phyloP scores from a whole-genome alignment of 2,113 vertebrate species.

The Dromas ardeola region DNA sequence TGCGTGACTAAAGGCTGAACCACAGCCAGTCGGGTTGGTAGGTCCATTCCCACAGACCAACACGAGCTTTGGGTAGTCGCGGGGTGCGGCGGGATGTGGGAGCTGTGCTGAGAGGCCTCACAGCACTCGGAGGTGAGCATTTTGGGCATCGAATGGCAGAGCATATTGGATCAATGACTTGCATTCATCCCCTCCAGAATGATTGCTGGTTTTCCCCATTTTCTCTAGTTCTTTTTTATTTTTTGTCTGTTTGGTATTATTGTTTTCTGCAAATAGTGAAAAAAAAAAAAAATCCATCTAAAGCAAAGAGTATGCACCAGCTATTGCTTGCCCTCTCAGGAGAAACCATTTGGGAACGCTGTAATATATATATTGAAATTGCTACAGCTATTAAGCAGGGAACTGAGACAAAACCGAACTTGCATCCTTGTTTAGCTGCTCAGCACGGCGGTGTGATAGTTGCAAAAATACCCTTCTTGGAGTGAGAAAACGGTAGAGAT shows the following conservation, averaged over 20 bases:
- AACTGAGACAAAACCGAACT: not conserved
- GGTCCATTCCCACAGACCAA: not conserved
- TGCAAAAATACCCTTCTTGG: not conserved
- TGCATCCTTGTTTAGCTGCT: constrained; percentile 23
- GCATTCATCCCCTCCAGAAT: not conserved
- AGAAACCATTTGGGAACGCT: not conserved
- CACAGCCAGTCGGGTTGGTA: not conserved
- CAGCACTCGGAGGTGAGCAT: not conserved
- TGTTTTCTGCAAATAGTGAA: not conserved
- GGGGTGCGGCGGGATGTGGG: rapidly evolving
- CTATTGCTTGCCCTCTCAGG: not conserved
- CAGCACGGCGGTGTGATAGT: not conserved
- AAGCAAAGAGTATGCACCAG: not conserved
- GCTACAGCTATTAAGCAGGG: not conserved
- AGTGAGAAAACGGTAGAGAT: not conserved
- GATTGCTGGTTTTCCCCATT: not conserved
- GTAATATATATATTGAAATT: not conserved
- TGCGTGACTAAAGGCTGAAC: not conserved
- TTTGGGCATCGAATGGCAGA: not conserved
- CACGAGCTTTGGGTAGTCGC: not conserved
- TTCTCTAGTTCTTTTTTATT: not conserved
- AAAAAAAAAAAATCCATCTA: not conserved
- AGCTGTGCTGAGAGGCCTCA: not conserved
- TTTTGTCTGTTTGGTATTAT: not conserved
- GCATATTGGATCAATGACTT: not conserved